Base-by-base conservation (phyloP, 2,888 invertebrate species). In the Cyclophora punctaria region DNA sequence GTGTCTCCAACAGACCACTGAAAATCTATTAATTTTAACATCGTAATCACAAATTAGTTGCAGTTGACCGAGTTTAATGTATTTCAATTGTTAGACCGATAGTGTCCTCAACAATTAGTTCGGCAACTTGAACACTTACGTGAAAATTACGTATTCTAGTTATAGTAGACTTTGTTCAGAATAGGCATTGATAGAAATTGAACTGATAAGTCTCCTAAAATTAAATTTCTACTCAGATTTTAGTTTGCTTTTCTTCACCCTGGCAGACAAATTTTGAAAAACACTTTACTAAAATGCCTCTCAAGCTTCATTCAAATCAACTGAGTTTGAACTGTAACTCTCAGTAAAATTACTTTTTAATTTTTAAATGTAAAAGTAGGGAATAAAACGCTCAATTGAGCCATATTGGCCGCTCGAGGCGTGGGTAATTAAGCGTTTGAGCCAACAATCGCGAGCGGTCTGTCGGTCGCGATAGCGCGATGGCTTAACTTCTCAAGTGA, bases 341-440 rank as follows among this genome's bases (percentile, higher is more conserved):
- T 41, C 3, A 7, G 3, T 41, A 7, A 41, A 7, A 7, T 41
- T 7, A 41, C 5, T 5, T 41, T 41, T 3, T 41, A 2, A 7
- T 42, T 42, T 42, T 7, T 4, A 7, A 42, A 42, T 4, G n/a
- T 20, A 20, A 59, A 55, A 52, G 49, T 53, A 43, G 45, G 45
- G 50, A 48, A 49, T 52, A 41, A 54, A 51, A 55, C 58, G 66
- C 62, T 71, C 70, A 66, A 75, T 75, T 63, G 66, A 70, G 71
- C 67, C 57, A 60, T 71, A 72, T 70, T 67, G 66, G 7, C 6
- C 4, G 37, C 64, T 66, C 67, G 63, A 72, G 64, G 66, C 66
- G 58, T 65, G 66, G 67, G 69, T 78, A 80, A 80, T 80, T 80
- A 78, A 78, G 72, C 73, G 70, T 69, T 78, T 71, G 71, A 74